These are phyloP conservation scores for Neodontobutis hainanensis DNA, from an alignment of 2,113 vertebrate genomes.

Conservation along the genomic window DNA sequence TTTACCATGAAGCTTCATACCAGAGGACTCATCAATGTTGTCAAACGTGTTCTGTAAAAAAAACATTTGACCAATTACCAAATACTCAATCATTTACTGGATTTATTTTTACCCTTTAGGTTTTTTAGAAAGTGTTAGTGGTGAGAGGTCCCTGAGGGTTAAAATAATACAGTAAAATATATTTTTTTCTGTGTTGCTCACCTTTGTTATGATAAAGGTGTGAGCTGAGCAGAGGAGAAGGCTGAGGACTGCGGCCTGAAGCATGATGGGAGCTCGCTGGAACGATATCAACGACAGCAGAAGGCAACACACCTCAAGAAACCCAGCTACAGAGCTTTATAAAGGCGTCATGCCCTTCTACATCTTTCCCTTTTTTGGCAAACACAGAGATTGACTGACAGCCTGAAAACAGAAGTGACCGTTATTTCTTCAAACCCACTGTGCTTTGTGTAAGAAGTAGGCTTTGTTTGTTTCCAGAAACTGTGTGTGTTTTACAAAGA, in stretches of 20 bases:
- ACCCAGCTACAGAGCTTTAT: neutral
- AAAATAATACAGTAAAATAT: neutral
- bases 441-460: neutral
- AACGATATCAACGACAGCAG: too few species aligned
- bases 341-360: neutral
- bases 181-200: neutral
- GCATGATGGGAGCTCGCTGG: neutral
- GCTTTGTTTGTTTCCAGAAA: too few species aligned
- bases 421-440: neutral
- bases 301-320: neutral
- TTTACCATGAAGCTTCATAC: neutral
- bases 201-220: neutral
- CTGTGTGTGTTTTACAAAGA: too few species aligned
- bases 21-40: slow-evolving; percentile 8
- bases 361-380: neutral
- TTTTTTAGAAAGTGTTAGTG: neutral
- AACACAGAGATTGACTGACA: neutral
- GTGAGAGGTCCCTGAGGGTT: neutral
- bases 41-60: slow-evolving; percentile 1
- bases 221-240: neutral
- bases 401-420: neutral
- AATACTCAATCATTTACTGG: too few species aligned
- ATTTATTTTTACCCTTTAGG: too few species aligned
- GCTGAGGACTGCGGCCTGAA: neutral
- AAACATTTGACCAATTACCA: neutral